These are phyloP conservation scores for Tympanoctomys barrerae DNA, from an alignment of 2,797 vertebrate species.

Conservation along the genomic window DNA sequence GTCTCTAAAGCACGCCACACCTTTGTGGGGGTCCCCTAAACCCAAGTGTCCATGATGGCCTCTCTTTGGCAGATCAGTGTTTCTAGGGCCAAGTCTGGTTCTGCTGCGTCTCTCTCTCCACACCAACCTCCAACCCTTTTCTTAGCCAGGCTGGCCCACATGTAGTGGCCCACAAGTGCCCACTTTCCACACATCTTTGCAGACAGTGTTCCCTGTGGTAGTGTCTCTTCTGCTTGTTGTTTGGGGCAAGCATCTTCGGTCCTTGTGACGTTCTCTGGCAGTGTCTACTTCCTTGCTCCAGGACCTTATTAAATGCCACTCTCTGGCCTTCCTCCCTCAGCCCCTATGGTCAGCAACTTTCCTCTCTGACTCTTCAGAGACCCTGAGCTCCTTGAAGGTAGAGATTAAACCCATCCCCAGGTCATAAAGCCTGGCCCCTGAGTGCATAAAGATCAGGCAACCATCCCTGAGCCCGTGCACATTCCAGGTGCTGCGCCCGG, in stretches of 20 bases:
- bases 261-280: neutral
- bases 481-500: neutral
- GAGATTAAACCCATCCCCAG: neutral
- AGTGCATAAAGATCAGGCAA: neutral
- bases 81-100: neutral
- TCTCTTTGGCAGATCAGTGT: neutral
- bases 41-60: neutral
- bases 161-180: neutral
- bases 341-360: neutral
- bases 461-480: neutral
- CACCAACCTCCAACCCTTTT: neutral
- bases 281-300: neutral
- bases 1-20: neutral
- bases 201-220: neutral
- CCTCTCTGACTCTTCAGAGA: neutral
- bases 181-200: neutral
- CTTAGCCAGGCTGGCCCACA: fast-evolving
- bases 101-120: neutral
- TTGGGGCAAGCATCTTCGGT: neutral
- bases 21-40: neutral
- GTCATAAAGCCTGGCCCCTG: neutral
- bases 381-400: slow-evolving; percentile 6
- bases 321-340: neutral
- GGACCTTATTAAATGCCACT: neutral
- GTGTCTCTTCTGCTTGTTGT: neutral